A percentile compares a stretch with the other conserved stretches of the same genome.
Evolutionary conservation across 2,113 vertebrate genomes (phyloP).

Genomic region (Salvelinus sp.): DNA sequence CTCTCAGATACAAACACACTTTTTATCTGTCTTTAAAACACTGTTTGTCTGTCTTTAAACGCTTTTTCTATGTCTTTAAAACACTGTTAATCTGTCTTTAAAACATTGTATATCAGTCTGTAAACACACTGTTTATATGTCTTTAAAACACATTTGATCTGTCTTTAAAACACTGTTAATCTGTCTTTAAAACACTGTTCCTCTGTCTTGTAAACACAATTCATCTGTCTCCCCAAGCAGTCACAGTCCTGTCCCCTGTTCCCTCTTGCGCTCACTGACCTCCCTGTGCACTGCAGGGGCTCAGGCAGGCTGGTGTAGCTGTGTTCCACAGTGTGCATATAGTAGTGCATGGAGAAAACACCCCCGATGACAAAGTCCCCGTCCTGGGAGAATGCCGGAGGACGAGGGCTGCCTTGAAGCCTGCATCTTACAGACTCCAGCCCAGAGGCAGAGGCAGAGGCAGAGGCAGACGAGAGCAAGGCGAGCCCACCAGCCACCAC

Average conservation of each 20-base stretch:
- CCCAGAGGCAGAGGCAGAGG: conserved; percentile 9
- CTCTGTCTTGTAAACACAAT: not conserved
- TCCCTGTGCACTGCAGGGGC: conserved; percentile 57
- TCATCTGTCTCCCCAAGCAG: not conserved
- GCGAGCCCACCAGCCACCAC: not conserved
- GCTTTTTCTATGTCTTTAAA: no score
- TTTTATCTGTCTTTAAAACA: not conserved
- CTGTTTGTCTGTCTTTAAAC: not conserved
- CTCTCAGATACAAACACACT: no score
- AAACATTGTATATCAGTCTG: not conserved
- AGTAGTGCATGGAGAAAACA: conserved; percentile 63
- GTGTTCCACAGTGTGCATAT: conserved; percentile 37
- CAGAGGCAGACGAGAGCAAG: not conserved
- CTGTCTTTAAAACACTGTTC: no score
- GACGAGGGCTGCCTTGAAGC: conserved; percentile 40
- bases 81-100: no score
- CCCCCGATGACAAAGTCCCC: conserved; percentile 69
- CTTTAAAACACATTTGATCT: no score
- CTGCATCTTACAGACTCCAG: conserved; percentile 36
- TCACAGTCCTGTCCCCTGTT: not conserved
- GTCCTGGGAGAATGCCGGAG: conserved; percentile 53
- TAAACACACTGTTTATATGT: no score
- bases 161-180: no score
- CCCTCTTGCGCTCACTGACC: conserved; percentile 53
- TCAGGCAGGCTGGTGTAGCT: conserved; percentile 59